Evolutionary conservation across 2,888 invertebrate genomes (phyloP), one percentile per base, ranked within the genome.

Genomic region (Tyria jacobaeae): DNA sequence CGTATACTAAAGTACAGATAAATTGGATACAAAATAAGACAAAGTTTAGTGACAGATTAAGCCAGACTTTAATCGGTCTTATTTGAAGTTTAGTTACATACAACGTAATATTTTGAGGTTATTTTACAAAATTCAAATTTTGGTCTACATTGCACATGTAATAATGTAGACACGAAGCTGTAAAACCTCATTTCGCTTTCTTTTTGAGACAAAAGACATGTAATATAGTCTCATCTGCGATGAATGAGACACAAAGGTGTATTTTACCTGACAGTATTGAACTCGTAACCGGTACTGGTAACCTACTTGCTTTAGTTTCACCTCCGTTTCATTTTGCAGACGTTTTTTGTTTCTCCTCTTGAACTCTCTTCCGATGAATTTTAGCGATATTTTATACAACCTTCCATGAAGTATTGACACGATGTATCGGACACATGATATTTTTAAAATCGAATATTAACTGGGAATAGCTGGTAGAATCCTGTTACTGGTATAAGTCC

Each of bases 161-260:
- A 56, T 35, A 12, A 41, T 4, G 35, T 10, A 15, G 41, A 65
- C 35, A 51, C 51, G 60, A 62, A 61, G 56, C 62, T 55, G n/a
- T 48, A 47, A 47, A 27, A 49, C 53, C n/a, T 39, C 27, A 48
- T 53, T 41, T 61, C 53, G 39, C 41, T 71, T 68, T 68, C 70
- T 54, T 62, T 74, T 74, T 65, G 64, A 74, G 75, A 77, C 71
- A 60, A 75, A 75, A 75, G 60, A n/a, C 59, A 17, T 70, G 78
- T 70, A 57, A 27, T 52, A 48, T 68, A 67, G 54, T 61, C 34
- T 52, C 48, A 63, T 63, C 54, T 47, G 57, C 63, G 48, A 62
- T 35, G n/a, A 57, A 48, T 37, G 48, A 39, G 34, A 27, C 37
- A 56, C 21, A 14, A 27, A 50, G 25, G 17, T 34, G 31, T 24